Conservation (phyloP, 2,113 vertebrate genomes). For the Poeciliopsis retropinna region DNA sequence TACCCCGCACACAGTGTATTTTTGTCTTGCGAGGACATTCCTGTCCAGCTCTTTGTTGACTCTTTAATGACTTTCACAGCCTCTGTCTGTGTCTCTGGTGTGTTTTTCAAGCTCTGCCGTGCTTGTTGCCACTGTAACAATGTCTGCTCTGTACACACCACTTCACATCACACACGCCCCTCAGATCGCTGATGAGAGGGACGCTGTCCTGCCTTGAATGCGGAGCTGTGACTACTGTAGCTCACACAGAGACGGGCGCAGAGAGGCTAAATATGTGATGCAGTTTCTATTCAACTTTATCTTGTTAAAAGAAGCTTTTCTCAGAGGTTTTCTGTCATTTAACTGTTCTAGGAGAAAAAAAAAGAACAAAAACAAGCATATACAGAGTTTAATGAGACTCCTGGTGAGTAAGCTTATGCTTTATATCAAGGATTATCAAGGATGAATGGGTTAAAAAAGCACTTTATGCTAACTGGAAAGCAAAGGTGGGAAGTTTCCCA, state of each 20-base stretch:
- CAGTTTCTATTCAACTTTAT: background rate
- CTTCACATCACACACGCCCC: conserved; percentile 43
- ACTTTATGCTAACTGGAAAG: background rate
- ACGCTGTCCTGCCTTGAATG: conserved; percentile 20
- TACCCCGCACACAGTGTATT: conserved; percentile 55
- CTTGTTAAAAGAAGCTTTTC: too few species aligned
- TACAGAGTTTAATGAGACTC: too few species aligned
- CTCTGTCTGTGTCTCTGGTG: conserved; percentile 69
- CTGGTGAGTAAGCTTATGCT: background rate
- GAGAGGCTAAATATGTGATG: background rate
- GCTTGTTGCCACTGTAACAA: conserved; percentile 52
- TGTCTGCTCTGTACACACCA: conserved; percentile 48
- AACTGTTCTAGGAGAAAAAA: too few species aligned
- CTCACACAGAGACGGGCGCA: background rate
- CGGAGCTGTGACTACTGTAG: background rate
- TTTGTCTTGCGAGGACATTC: conserved; percentile 61
- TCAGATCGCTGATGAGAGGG: conserved; percentile 38
- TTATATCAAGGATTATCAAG: background rate
- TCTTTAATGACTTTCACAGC: conserved; percentile 75
- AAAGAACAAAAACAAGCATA: too few species aligned
- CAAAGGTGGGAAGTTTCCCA: background rate
- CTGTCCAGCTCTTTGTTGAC: conserved; percentile 69
- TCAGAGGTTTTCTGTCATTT: too few species aligned
- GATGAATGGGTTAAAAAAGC: background rate
- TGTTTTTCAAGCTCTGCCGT: conserved; percentile 64